These are phyloP conservation scores for Latrodectus elegans DNA, from an alignment of 2,888 invertebrate genomes.

Conservation along the genomic window DNA sequence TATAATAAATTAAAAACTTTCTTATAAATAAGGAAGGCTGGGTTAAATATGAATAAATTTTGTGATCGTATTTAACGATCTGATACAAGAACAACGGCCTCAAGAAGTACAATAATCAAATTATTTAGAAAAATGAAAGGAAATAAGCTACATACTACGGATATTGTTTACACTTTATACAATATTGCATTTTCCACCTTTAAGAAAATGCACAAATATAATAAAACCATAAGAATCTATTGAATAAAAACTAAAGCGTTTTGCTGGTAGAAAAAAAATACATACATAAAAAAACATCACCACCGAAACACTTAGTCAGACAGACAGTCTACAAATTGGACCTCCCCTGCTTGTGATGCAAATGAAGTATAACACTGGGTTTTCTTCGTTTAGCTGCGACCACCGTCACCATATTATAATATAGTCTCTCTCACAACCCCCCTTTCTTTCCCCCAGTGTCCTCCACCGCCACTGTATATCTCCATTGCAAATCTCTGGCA, in stretches of 20 bases:
- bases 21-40: no score
- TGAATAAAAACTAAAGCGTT: not conserved
- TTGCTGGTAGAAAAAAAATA: constrained; percentile 9
- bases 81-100: no score
- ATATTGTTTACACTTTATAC: no score
- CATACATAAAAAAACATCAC: not conserved
- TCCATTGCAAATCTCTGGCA: constrained; percentile 68
- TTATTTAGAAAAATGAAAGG: no score
- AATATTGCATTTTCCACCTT: no score
- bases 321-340: constrained; percentile 67
- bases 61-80: no score
- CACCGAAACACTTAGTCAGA: constrained; percentile 50
- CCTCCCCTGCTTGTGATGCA: constrained; percentile 65
- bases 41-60: no score
- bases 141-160: no score
- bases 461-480: constrained; percentile 32
- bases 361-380: constrained; percentile 55
- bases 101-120: no score
- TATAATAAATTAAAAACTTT: no score
- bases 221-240: not conserved
- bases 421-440: constrained; percentile 36
- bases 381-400: constrained; percentile 53
- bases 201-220: no score
- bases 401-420: constrained; percentile 63
- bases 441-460: not conserved